These are phyloP conservation scores for Cichlasoma orientale DNA, from an alignment of 2,797 vertebrate species.

Conservation along the genomic window DNA sequence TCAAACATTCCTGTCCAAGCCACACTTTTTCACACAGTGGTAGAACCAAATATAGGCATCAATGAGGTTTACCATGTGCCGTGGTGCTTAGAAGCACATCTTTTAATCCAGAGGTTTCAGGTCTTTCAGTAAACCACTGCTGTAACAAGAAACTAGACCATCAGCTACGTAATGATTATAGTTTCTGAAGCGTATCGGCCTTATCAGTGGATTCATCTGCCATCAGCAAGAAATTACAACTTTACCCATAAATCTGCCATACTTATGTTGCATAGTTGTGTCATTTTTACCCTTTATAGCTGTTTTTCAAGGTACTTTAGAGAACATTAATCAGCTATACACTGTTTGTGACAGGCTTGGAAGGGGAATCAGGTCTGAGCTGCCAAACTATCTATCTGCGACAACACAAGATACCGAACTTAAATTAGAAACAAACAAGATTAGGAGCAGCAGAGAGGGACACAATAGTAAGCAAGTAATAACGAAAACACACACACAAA, in stretches of 20 bases:
- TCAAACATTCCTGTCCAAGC: slow-evolving; percentile 66
- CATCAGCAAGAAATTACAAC: neutral
- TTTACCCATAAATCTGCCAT: neutral
- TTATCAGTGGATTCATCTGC: neutral
- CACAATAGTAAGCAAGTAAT: neutral
- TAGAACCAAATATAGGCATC: slow-evolving; percentile 72
- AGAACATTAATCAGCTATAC: neutral
- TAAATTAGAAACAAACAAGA: slow-evolving; percentile 62
- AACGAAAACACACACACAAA: neutral
- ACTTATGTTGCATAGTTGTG: neutral
- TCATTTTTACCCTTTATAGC: neutral
- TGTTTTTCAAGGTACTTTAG: neutral
- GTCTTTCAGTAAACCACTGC: slow-evolving; percentile 3
- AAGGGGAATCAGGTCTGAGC: neutral
- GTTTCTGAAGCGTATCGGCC: neutral
- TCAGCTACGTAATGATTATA: neutral
- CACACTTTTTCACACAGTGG: slow-evolving; percentile 54
- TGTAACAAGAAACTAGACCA: neutral
- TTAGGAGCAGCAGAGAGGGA: slow-evolving; percentile 1
- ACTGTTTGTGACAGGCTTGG: slow-evolving; percentile 1
- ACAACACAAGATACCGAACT: slow-evolving; percentile 51
- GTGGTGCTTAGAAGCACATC: slow-evolving; percentile 38
- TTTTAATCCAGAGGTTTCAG: slow-evolving; percentile 52
- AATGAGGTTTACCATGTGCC: slow-evolving; percentile 47
- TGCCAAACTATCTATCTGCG: slow-evolving; percentile 24